Percentiles rank a stretch among this genome's conserved stretches.
Conservation (phyloP, 2,888 invertebrate species). For the Ceriagrion tenellum region DNA sequence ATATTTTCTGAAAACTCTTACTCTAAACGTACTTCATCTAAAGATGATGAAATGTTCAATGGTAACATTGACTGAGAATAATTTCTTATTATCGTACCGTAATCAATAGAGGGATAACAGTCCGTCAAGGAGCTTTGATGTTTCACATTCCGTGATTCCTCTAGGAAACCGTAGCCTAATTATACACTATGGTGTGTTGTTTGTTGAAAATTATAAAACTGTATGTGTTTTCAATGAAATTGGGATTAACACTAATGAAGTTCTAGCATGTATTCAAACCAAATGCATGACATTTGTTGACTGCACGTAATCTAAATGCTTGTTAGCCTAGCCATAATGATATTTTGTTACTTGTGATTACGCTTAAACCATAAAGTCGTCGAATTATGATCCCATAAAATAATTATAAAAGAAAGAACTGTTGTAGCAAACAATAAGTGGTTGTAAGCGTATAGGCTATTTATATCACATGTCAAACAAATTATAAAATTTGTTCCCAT, state of each 20-base stretch:
- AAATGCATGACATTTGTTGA: slow-evolving; percentile 50
- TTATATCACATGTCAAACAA: slow-evolving; percentile 49
- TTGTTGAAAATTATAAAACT: slow-evolving; percentile 60
- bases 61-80: slow-evolving; percentile 60
- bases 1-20: slow-evolving; percentile 68
- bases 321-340: slow-evolving; percentile 56
- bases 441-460: slow-evolving; percentile 59
- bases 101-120: slow-evolving; percentile 44
- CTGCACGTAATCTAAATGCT: slow-evolving; percentile 63
- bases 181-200: slow-evolving; percentile 62
- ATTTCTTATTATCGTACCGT: slow-evolving; percentile 47
- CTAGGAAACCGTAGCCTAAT: slow-evolving; percentile 56
- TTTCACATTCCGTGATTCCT: slow-evolving; percentile 64
- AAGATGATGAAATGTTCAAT: slow-evolving; percentile 56
- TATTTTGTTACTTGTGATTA: slow-evolving; percentile 61
- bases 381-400: slow-evolving; percentile 30
- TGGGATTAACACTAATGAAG: slow-evolving; percentile 57
- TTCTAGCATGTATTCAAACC: slow-evolving; percentile 49
- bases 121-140: slow-evolving; percentile 67
- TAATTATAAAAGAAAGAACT: slow-evolving; percentile 42
- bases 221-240: slow-evolving; percentile 58
- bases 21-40: slow-evolving; percentile 58
- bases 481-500: slow-evolving; percentile 43
- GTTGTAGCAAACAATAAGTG: slow-evolving; percentile 39
- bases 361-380: neutral